Base-by-base conservation (phyloP, 2,113 vertebrate genomes). In the Clarias magur region DNA sequence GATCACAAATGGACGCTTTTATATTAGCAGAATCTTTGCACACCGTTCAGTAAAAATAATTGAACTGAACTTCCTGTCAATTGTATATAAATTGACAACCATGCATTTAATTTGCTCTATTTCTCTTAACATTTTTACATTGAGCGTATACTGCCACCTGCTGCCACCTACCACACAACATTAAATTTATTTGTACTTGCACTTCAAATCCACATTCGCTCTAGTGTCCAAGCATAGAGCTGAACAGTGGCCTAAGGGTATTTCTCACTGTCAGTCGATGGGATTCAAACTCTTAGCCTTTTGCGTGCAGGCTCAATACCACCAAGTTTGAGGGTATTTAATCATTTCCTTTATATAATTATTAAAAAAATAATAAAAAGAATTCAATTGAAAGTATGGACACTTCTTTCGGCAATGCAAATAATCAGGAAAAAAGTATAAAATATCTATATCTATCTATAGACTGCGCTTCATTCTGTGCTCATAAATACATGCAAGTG, bases 401-500 rank as follows among this genome's bases (percentile, higher is more conserved):
- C 53, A 59, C 54, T 19, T 27, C 23, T 53, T 48, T 54, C 4
- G 2, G 30, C 54, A 11, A 13, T 23, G 57, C 30, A 25, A 6
- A 60, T 38, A 54, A 91, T 91, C 89, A 89, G 90, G 90, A 85
- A 88, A 91, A 87, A 19, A 78, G 23, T 48, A 12, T 15, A n/a
- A 60, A 19, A 23, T 80, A 30, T 23, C 23, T 9, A 23, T 80
- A 30, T 23, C 23, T 9, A 19, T 11, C 4, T 27, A 13, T 53
- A 79, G 25, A 56, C 90, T 89, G 83, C 88, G 3, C n/a, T 65
- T 80, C 67, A 17, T 84, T 63, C 75, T 70, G 63, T 63, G n/a
- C 56, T 87, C 86, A 80, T 89, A 90, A 88, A 88, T 80, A 23
- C 87, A 84, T 73, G 82, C 88, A 92, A 88, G 86, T 86, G 88